Base-by-base conservation (phyloP, 2,888 invertebrate species). In the Lithophane socia region DNA sequence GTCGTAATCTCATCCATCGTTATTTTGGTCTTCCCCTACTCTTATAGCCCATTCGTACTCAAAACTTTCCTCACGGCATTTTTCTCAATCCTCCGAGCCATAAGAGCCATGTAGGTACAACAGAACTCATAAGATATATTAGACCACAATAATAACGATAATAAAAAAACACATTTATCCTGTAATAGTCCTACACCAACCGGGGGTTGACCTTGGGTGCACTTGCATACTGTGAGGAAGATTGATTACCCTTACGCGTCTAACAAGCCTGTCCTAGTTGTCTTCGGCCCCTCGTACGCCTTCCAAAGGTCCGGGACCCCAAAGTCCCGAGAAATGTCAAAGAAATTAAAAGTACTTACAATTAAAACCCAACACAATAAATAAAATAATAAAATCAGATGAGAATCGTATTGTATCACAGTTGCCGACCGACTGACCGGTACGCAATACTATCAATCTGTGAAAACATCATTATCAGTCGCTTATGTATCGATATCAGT, bases 401-500 rank as follows among this genome's bases (percentile, higher is more conserved):
- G 12, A 37, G 24, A 54, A 61, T 52, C 69, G 67, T 67, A 13
- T 37, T 29, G 29, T 47, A 61, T 37, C 61, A 72, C 75, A 29
- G 12, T 44, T 2, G 18, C 16, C 42, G 67, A 24, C 61, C n/a
- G 65, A 85, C 76, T 75, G 61, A 37, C 68, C 52, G 61, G 49
- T 54, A 47, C 13, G 64, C 9, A 24, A 13, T n/a, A 58, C 24
- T 65, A 85, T 66, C 56, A 66, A 67, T 52, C 16, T 60, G 12
- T 13, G 21, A 61, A 73, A 42, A 75, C 76, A 63, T 63, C 16
- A 37, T 61, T 82, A 82, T 85, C 85, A 58, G 52, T 75, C 18
- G 68, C 63, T 73, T 64, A 66, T 52, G 37, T 61, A 52, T n/a
- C 12, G 82, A 60, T 83, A 85, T 8, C 66, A 69, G 52, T 75